A percentile compares a stretch with the other conserved stretches of the same genome.
Evolutionary conservation across 2,797 vertebrate genomes (phyloP).

Genomic region (Pampus argenteus): DNA sequence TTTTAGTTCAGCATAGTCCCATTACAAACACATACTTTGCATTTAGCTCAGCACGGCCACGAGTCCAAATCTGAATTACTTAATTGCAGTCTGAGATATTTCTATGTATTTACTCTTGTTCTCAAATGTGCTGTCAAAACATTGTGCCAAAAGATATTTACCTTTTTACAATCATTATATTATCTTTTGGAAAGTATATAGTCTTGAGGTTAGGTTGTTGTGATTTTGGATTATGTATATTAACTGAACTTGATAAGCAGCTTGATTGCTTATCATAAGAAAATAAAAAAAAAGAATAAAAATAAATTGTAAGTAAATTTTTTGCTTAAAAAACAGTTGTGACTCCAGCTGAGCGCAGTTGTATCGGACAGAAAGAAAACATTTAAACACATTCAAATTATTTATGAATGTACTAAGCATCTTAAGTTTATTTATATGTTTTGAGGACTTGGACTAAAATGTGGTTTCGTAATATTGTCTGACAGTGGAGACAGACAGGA

Average conservation of each 20-base stretch:
- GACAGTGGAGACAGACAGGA: not conserved
- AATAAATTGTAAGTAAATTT: not conserved
- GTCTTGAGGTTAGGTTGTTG: not conserved
- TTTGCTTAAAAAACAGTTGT: not conserved
- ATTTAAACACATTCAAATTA: not conserved
- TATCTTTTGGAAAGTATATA: not conserved
- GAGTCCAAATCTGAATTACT: too few species aligned
- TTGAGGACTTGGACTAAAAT: not conserved
- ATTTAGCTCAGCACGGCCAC: not conserved
- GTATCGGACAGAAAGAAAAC: not conserved
- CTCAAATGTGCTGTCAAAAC: too few species aligned
- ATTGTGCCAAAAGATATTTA: too few species aligned
- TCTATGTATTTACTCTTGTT: too few species aligned
- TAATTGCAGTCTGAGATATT: too few species aligned
- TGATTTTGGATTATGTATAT: not conserved
- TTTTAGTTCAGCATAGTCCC: slow-evolving; percentile 27
- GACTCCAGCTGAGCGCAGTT: not conserved
- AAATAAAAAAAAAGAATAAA: not conserved
- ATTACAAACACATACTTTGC: too few species aligned
- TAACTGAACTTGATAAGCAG: too few species aligned
- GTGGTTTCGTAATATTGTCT: not conserved
- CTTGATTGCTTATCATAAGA: not conserved
- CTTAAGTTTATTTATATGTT: not conserved
- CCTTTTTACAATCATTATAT: too few species aligned
- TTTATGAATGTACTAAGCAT: not conserved